These are phyloP conservation scores for Rhodophaea formosa DNA, from an alignment of 2,888 invertebrate species.

Conservation along the genomic window DNA sequence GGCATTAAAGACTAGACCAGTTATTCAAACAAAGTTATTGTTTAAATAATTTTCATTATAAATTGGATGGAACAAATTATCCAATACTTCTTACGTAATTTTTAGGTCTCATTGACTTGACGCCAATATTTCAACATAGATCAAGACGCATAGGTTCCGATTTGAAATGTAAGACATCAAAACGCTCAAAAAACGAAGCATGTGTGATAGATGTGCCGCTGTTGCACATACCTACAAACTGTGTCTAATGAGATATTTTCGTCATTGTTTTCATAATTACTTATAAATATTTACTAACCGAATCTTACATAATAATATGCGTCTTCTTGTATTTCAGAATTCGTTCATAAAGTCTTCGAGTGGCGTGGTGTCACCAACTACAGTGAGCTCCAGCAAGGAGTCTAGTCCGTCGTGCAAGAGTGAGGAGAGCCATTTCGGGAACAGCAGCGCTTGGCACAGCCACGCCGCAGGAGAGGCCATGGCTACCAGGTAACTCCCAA, in stretches of 20 bases:
- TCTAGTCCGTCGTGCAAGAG: constrained; percentile 78
- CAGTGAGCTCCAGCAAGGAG: constrained; percentile 73
- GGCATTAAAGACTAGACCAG: no score
- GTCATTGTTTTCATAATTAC: not conserved
- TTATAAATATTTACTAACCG: not conserved
- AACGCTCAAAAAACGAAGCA: not conserved
- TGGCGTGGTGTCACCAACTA: constrained; percentile 66
- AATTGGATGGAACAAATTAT: no score
- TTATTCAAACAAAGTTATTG: no score
- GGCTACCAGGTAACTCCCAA: constrained; percentile 63
- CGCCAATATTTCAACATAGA: no score
- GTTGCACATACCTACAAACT: not conserved
- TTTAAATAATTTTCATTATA: no score
- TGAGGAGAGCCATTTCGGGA: constrained; percentile 73
- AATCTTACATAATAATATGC: not conserved
- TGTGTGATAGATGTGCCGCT: not conserved
- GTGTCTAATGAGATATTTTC: not conserved
- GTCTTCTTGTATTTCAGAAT: constrained; percentile 47
- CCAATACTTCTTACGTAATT: no score
- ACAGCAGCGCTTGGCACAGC: constrained; percentile 70
- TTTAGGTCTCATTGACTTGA: no score
- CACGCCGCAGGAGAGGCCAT: constrained; percentile 79
- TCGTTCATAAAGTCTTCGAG: constrained; percentile 72
- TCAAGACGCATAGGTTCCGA: no score
- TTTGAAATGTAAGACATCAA: no score